Evolutionary conservation across 2,888 invertebrate genomes (phyloP).

Genomic region (Lithosia quadra): DNA sequence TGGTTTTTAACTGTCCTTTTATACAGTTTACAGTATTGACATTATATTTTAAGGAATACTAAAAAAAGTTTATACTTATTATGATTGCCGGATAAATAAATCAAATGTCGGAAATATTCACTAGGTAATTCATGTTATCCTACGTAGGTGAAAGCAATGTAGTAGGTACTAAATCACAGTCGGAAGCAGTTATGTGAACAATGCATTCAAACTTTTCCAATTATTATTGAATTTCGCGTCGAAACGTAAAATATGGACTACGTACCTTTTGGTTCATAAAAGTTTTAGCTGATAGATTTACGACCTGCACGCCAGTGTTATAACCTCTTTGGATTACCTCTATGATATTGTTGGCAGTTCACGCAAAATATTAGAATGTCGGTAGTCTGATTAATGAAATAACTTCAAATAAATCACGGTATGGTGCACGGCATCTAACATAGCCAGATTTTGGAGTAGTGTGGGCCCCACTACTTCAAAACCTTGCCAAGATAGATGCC

Average conservation of each 20-base stretch:
- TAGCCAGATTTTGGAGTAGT: too few relatives aligned
- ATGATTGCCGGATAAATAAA: neutral
- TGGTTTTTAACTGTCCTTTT: too few relatives aligned
- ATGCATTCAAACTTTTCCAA: conserved; percentile 4
- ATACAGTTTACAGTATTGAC: too few relatives aligned
- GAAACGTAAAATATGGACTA: neutral
- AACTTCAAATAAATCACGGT: neutral
- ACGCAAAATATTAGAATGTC: too few relatives aligned
- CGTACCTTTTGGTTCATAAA: neutral
- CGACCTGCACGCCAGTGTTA: neutral
- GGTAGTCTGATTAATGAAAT: too few relatives aligned
- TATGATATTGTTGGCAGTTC: too few relatives aligned
- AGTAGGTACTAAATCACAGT: neutral
- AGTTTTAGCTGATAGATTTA: neutral
- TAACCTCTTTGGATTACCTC: too few relatives aligned
- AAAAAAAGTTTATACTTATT: too few relatives aligned
- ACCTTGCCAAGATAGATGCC: too few relatives aligned
- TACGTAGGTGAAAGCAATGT: neutral
- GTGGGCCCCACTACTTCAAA: too few relatives aligned
- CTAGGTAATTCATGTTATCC: neutral
- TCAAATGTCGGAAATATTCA: neutral
- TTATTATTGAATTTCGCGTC: neutral
- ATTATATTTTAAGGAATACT: too few relatives aligned
- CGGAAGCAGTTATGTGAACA: conserved; percentile 1
- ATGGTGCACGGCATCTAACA: too few relatives aligned